Evolutionary conservation across 2,797 vertebrate species (phyloP), one percentile per base, ranked within the genome.

Genomic region (Myotis vivesi): DNA sequence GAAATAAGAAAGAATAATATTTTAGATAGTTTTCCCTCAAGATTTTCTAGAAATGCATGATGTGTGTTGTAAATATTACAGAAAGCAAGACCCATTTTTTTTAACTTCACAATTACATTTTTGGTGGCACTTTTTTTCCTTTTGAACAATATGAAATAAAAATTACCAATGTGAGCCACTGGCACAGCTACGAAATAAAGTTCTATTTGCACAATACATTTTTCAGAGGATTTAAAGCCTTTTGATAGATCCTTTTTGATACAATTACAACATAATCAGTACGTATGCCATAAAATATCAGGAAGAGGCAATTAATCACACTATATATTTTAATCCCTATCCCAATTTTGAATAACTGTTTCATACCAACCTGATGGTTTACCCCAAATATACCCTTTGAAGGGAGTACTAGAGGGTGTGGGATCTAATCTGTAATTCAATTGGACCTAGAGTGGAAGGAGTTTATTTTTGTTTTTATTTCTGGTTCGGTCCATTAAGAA

Each of bases 391-490:
- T 0, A 72, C 16, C 36, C 57, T 89, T 77, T 64, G 8, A 85
- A 86, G 19, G 68, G 72, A 33, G 19, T 33, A 49, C 28, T 10
- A 6, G 25, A 89, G n/a, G 6, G 1, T 46, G 4, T 16, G 36
- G 25, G 28, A 66, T n/a, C 59, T 81, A 44, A 73, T 41, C 36
- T n/a, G 30, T 44, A 82, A 33, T 87, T 87, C 49, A 79, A 13
- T 36, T 49, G 51, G 17, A 90, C 36, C 57, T 75, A 44, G 85
- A 88, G 83, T 66, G 23, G 44, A 79, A 64, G 86, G 75, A 16
- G 15, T 44, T 96, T 82, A 16, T 33, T 89, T 92, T 92, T 71
- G n/a, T 57, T 89, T 82, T 90, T 57, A 71, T 64, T 88, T 92
- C 87, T 55, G 59, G 57, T 19, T 86, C 71, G 53, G 64, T 66